Evolutionary conservation across 1,140 invertebrate species (phyloP), one percentile per base, ranked within the genome.

Genomic region (Nephotettix cincticeps): DNA sequence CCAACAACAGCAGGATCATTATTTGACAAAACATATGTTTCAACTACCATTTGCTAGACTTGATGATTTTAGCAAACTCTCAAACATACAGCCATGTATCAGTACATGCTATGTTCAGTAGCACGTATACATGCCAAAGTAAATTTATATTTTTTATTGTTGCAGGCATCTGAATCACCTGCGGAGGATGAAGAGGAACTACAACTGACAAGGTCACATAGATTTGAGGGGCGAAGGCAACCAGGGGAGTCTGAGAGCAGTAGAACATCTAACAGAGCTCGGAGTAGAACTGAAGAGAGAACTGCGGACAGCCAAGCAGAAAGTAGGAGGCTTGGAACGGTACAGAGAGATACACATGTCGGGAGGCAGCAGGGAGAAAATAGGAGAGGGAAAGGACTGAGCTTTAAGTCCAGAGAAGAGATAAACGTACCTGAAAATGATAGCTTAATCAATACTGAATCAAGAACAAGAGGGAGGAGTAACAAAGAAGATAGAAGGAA

Each of bases 341-440:
- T 4, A 14, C 32, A 36, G 32, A 36, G 32, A 36, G 32, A 36
- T 6, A 6, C 32, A 36, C 4, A 6, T 36, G 32, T 36, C 14
- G 32, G 14, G 6, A 61, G 13, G n/a, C 56, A 61, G 23, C 47
- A 54, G 23, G 13, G 13, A 61, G 23, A 27, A 14, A 28, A 6
- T 29, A 14, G 56, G 6, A 61, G 56, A 61, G 27, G 56, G 13
- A 61, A 61, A 23, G 56, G 23, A 27, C 25, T 61, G 27, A 29
- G 1, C 11, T 27, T 61, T 27, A 61, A n/a, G 23, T 28, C 56
- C 13, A 21, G 14, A 6, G 28, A 25, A 27, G 56, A 61, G 25
- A n/a, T n/a, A n/a, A n/a, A n/a, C n/a, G n/a, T n/a, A n/a, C 27
- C 56, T 61, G 56, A 61, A 11, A 25, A 61, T 27, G 27, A 61